A percentile compares a stretch with the other conserved stretches of the same genome.
Evolutionary conservation across 2,113 vertebrate genomes (phyloP).

Genomic region (Pelvicachromis taeniatus): DNA sequence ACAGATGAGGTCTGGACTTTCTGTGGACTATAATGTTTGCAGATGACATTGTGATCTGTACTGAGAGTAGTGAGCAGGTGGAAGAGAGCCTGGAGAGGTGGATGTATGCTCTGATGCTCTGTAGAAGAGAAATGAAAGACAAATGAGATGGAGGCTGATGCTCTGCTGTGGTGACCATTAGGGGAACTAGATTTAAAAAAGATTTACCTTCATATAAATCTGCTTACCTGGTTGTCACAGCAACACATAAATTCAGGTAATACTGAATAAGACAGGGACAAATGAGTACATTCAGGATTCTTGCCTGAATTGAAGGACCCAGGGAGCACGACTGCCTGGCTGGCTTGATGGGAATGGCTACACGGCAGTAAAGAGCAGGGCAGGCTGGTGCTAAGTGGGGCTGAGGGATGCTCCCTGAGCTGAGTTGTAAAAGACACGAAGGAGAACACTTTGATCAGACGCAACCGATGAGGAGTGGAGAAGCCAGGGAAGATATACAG

Average conservation of each 20-base stretch:
- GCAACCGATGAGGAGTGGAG: not conserved
- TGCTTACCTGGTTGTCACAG: not conserved
- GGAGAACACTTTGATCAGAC: not conserved
- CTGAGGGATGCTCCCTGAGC: not conserved
- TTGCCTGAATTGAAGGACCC: not conserved
- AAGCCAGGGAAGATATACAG: not conserved
- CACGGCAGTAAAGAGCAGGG: not conserved
- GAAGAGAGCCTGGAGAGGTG: not conserved
- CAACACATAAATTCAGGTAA: not conserved
- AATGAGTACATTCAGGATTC: not conserved
- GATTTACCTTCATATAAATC: not conserved
- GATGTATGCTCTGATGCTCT: not conserved
- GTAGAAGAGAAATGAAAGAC: not conserved
- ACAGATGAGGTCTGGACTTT: not conserved
- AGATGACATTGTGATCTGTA: not conserved
- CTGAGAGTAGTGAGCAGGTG: not conserved
- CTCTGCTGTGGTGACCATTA: not conserved
- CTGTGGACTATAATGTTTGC: not conserved
- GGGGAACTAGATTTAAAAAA: not conserved
- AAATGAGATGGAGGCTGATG: fast-evolving
- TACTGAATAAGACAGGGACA: not conserved
- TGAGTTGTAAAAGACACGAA: not conserved
- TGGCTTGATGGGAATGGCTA: not conserved
- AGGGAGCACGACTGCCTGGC: not conserved
- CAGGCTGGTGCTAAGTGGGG: not conserved